phyloP scores from a whole-genome alignment of 2,888 invertebrate genomes.

The Gryllus longicercus region DNA sequence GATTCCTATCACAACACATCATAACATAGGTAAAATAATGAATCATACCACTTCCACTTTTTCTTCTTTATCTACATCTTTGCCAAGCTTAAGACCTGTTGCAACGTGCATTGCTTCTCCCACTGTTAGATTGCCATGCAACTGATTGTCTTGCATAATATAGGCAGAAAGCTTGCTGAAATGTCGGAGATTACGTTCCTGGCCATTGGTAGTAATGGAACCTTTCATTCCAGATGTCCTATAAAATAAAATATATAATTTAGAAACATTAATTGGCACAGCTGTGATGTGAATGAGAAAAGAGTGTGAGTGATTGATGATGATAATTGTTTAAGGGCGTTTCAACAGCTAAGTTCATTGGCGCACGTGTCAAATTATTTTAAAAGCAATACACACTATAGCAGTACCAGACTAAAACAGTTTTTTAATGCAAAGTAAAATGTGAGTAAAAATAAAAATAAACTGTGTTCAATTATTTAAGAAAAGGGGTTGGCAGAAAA shows the following conservation, averaged over 20 bases:
- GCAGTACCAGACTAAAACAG: too few relatives aligned
- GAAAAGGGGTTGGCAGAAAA: too few relatives aligned
- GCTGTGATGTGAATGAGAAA: too few relatives aligned
- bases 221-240: constrained; percentile 79
- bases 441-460: too few relatives aligned
- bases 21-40: neutral
- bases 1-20: neutral
- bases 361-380: too few relatives aligned
- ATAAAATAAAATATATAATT: constrained; percentile 36
- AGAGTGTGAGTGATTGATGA: too few relatives aligned
- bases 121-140: constrained; percentile 88
- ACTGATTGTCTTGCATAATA: constrained; percentile 94
- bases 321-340: too few relatives aligned
- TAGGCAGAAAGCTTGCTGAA: constrained; percentile 93
- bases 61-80: constrained; percentile 62
- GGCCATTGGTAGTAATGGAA: constrained; percentile 79
- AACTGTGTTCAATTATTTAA: too few relatives aligned
- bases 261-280: too few relatives aligned
- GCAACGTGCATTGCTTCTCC: constrained; percentile 93
- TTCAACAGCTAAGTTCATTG: too few relatives aligned
- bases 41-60: constrained; percentile 80
- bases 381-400: too few relatives aligned
- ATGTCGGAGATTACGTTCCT: constrained; percentile 75
- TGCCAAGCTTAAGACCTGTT: constrained; percentile 81
- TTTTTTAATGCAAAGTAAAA: too few relatives aligned